Evolutionary conservation across 2,888 invertebrate genomes (phyloP).

Genomic region (Carabus problematicus): DNA sequence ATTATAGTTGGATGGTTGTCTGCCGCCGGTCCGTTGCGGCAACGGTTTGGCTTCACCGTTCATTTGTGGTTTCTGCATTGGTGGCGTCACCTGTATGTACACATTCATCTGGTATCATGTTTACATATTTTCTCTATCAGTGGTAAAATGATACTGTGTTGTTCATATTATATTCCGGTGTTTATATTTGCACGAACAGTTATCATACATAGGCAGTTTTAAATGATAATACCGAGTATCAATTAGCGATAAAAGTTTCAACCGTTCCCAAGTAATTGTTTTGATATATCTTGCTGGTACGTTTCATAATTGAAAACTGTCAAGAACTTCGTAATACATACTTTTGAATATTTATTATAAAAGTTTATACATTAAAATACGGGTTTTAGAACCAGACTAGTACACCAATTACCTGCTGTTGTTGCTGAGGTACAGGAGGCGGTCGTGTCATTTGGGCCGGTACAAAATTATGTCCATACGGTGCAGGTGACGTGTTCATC

Average conservation of each 20-base stretch:
- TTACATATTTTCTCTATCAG: conserved; percentile 6
- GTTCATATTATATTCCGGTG: conserved; percentile 36
- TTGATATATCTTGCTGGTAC: too few species aligned
- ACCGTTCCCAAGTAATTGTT: too few species aligned
- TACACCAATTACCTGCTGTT: conserved; percentile 27
- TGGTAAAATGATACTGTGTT: conserved; percentile 16
- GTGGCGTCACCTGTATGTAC: conserved; percentile 29
- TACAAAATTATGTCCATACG: conserved; percentile 19
- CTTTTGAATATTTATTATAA: too few species aligned
- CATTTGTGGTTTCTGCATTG: conserved; percentile 44
- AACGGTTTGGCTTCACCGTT: conserved; percentile 46
- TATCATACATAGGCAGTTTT: too few species aligned
- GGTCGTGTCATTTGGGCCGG: conserved; percentile 43
- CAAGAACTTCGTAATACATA: too few species aligned
- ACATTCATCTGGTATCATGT: neutral
- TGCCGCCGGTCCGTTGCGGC: conserved; percentile 45
- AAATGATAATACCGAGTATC: too few species aligned
- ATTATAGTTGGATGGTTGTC: conserved; percentile 48
- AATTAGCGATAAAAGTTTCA: too few species aligned
- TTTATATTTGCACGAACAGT: conserved; percentile 32
- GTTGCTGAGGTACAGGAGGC: conserved; percentile 47
- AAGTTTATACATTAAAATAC: too few species aligned
- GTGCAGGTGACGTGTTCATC: conserved; percentile 16
- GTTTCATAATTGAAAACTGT: too few species aligned
- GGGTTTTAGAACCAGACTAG: too few species aligned